Percentiles rank a stretch among this genome's conserved stretches.
These are phyloP conservation scores for Ormyrus pomaceus DNA, from an alignment of 2,888 invertebrate genomes.

Conservation along the genomic window DNA sequence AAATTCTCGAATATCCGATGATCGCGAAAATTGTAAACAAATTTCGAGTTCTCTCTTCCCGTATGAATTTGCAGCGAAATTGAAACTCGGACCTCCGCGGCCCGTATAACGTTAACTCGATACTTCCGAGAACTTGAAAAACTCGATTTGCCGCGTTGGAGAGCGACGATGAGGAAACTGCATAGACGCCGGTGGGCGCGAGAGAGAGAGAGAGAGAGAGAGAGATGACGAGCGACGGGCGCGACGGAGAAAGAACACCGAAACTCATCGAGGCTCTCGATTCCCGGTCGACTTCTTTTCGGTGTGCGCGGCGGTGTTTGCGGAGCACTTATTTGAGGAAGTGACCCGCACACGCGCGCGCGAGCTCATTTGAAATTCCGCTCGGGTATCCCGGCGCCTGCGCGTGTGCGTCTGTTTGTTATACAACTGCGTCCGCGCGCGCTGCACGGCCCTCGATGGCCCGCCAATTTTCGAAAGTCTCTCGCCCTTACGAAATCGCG, in stretches of 20 bases:
- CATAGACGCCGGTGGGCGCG: neutral
- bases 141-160: constrained; percentile 8
- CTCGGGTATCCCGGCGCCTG: too few relatives aligned
- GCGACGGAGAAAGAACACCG: neutral
- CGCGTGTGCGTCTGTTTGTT: neutral
- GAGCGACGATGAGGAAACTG: constrained; percentile 7
- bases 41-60: too few relatives aligned
- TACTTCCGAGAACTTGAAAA: constrained; percentile 7
- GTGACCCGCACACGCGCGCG: too few relatives aligned
- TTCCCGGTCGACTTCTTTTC: constrained; percentile 4
- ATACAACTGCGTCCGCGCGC: constrained; percentile 23
- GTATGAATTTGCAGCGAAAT: too few relatives aligned
- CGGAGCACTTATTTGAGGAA: constrained; percentile 30
- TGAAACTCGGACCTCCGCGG: neutral
- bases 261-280: constrained; percentile 15
- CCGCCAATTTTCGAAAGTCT: constrained; percentile 48
- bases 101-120: neutral
- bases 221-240: neutral
- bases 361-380: too few relatives aligned
- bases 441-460: neutral
- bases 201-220: neutral
- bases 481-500: constrained; percentile 37
- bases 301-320: neutral
- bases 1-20: too few relatives aligned
- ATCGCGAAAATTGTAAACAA: too few relatives aligned